Evolutionary conservation across 2,888 invertebrate species (phyloP).

Genomic region (Trilocha varians): DNA sequence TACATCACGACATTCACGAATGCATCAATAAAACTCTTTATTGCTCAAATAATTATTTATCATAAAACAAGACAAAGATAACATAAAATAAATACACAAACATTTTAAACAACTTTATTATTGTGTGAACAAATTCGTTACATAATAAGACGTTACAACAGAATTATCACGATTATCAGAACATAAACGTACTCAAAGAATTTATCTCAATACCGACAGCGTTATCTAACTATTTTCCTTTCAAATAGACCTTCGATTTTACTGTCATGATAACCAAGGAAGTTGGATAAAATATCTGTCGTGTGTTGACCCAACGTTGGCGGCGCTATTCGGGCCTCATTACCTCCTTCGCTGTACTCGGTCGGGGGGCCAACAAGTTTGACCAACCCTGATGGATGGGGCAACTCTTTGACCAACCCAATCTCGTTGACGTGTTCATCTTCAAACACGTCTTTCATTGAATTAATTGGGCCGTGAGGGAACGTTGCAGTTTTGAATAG

Average conservation of each 20-base stretch:
- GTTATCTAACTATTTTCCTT: constrained; percentile 45
- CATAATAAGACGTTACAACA: not conserved
- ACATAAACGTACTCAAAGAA: not conserved
- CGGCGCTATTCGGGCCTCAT: constrained; percentile 81
- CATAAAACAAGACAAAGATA: no score
- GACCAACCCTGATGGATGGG: constrained; percentile 80
- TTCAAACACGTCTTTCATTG: constrained; percentile 86
- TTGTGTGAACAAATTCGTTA: no score
- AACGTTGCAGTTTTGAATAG: constrained; percentile 83
- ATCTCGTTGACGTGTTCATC: constrained; percentile 88
- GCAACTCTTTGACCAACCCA: constrained; percentile 79
- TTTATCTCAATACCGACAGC: not conserved
- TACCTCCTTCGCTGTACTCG: constrained; percentile 80
- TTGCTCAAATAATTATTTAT: no score
- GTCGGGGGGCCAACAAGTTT: constrained; percentile 92
- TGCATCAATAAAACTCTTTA: no score
- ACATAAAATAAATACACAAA: no score
- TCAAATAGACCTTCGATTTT: constrained; percentile 73
- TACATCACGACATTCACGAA: no score
- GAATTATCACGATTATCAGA: constrained; percentile 6
- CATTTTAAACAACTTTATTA: no score
- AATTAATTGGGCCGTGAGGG: constrained; percentile 93
- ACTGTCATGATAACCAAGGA: constrained; percentile 76
- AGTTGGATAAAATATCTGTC: constrained; percentile 77
- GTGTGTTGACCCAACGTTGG: constrained; percentile 94